Conservation (phyloP, 2,888 invertebrate genomes). For the Leptinotarsa haldemani region DNA sequence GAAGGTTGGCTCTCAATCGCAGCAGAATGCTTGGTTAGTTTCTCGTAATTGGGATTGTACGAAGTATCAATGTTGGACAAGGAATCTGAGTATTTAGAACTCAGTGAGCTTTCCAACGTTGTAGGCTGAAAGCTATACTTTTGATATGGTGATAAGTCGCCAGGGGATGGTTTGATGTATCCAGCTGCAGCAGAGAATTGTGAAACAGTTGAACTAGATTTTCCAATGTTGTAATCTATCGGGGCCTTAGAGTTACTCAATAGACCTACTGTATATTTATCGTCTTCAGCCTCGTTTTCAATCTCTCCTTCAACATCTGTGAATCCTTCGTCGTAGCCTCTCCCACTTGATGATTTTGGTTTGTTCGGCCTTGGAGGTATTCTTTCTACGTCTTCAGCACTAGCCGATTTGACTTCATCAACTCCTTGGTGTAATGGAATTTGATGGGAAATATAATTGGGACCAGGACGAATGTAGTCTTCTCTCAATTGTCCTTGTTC, state of each 20-base stretch:
- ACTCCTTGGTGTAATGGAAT: slow-evolving; percentile 47
- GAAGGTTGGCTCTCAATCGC: slow-evolving; percentile 49
- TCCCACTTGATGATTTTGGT: slow-evolving; percentile 33
- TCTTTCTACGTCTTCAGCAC: slow-evolving; percentile 49
- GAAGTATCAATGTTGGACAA: slow-evolving; percentile 50
- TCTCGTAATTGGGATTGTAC: slow-evolving; percentile 63
- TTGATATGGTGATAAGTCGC: slow-evolving; percentile 57
- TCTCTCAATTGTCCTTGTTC: slow-evolving; percentile 43
- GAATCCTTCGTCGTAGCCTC: slow-evolving; percentile 37
- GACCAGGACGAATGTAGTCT: slow-evolving; percentile 54
- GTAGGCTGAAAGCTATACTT: slow-evolving; percentile 57
- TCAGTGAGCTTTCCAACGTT: slow-evolving; percentile 43
- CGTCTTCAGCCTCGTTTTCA: slow-evolving; percentile 40
- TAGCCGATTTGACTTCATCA: slow-evolving; percentile 46
- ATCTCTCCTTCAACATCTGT: slow-evolving; percentile 44
- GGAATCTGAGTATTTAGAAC: slow-evolving; percentile 51
- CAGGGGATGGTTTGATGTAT: slow-evolving; percentile 31
- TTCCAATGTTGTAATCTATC: slow-evolving; percentile 54
- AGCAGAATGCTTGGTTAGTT: slow-evolving; percentile 38
- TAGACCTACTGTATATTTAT: slow-evolving; percentile 29
- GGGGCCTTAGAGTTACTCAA: slow-evolving; percentile 42
- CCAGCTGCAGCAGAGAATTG: slow-evolving; percentile 53
- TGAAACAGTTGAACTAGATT: slow-evolving; percentile 55
- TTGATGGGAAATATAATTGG: slow-evolving; percentile 59
- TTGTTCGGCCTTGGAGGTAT: slow-evolving; percentile 48